Conservation (phyloP, 2,113 vertebrate species). For the Capra hircus region DNA sequence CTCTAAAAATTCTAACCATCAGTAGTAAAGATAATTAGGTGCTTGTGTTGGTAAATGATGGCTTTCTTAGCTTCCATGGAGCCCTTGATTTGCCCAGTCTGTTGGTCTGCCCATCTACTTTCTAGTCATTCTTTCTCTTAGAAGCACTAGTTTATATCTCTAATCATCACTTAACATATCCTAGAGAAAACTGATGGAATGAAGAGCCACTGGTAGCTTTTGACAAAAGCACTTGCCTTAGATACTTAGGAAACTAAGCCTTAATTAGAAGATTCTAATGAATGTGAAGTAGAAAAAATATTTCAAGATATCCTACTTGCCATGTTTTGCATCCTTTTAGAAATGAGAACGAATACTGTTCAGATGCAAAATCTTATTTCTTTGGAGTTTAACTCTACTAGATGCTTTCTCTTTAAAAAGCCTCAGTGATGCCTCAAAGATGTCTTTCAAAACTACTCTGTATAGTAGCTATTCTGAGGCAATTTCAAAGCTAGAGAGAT, state of each 20-base stretch:
- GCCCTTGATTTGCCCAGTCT: not conserved
- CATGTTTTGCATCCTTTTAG: not conserved
- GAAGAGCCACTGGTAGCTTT: not conserved
- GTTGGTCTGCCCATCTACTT: not conserved
- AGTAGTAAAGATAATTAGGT: not conserved
- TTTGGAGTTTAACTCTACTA: not conserved
- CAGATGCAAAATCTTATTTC: not conserved
- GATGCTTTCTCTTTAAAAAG: not conserved
- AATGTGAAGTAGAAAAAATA: not conserved
- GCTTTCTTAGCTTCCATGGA: not conserved
- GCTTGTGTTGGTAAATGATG: not conserved
- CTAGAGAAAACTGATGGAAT: not conserved
- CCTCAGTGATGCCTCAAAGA: slow-evolving; percentile 39
- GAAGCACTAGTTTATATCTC: not conserved
- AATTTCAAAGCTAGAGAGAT: slow-evolving; percentile 51
- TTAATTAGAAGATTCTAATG: slow-evolving; percentile 9
- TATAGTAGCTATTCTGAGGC: slow-evolving; percentile 21
- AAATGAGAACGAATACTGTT: not conserved
- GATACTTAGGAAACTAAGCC: not conserved
- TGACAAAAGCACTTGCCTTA: not conserved
- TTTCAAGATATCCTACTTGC: not conserved
- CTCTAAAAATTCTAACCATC: not conserved
- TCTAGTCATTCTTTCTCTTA: not conserved
- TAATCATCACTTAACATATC: slow-evolving; percentile 11
- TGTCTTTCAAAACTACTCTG: slow-evolving; percentile 45